These are phyloP conservation scores for Myiozetetes cayanensis DNA, from an alignment of 2,113 vertebrate species.

Conservation along the genomic window DNA sequence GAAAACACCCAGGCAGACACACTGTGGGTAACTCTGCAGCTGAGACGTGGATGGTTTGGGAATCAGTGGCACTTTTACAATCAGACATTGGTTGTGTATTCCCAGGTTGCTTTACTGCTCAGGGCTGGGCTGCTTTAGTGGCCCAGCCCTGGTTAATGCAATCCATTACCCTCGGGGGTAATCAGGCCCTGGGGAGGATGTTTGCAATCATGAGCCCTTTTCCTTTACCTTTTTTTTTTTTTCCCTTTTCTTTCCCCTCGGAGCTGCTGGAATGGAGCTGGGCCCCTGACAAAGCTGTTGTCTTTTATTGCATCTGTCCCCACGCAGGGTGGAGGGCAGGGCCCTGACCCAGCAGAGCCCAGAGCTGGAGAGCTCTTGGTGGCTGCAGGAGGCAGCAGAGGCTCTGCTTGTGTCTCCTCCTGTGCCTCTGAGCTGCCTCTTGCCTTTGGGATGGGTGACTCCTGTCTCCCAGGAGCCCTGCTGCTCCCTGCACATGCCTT, in stretches of 20 bases:
- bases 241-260: too few relatives aligned
- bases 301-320: fast-evolving
- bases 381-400: neutral
- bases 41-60: neutral
- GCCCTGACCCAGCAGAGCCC: neutral
- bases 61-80: neutral
- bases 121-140: neutral
- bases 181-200: neutral
- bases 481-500: neutral
- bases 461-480: neutral
- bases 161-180: neutral
- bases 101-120: neutral
- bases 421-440: neutral
- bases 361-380: fast-evolving
- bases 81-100: neutral
- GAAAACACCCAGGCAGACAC: neutral
- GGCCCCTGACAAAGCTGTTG: neutral
- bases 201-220: neutral
- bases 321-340: fast-evolving
- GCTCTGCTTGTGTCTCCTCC: neutral
- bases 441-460: neutral
- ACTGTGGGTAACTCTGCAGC: neutral
- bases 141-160: neutral
- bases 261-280: neutral
- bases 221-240: neutral